Base-by-base conservation (phyloP, 1,140 invertebrate genomes). In the Eriocheir sinensis region DNA sequence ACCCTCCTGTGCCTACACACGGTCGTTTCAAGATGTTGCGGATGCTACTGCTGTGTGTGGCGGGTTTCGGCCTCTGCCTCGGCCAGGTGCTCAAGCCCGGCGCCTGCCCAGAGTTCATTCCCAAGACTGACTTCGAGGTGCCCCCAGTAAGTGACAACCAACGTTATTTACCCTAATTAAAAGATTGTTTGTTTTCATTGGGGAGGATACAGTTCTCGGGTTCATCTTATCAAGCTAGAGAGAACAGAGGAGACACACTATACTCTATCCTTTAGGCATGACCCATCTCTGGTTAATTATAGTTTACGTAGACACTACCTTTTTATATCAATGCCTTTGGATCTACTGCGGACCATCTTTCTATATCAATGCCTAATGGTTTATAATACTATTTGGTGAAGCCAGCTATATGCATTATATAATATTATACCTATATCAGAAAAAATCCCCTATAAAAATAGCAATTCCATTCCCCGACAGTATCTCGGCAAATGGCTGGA, bases 401-500 rank as follows among this genome's bases (percentile, higher is more conserved):
- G 44, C 15, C n/a, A n/a, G n/a, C n/a, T n/a, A n/a, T n/a, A n/a
- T n/a, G n/a, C n/a, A n/a, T n/a, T n/a, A n/a, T n/a, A n/a, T n/a
- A n/a, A n/a, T n/a, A n/a, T n/a, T n/a, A n/a, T n/a, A n/a, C n/a
- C n/a, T n/a, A n/a, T n/a, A n/a, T n/a, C n/a, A n/a, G n/a, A n/a
- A n/a, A n/a, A n/a, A n/a, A n/a, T n/a, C n/a, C n/a, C n/a, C n/a
- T n/a, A n/a, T n/a, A n/a, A n/a, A n/a, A n/a, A n/a, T n/a, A n/a
- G n/a, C n/a, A 60, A 9, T 36, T n/a, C n/a, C 30, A 21, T n/a
- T 9, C n/a, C 15, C 32, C 41, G 53, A 0, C 40, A 93, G 92
- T 93, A 93, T 34, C 0, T 93, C 17, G 92, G 92, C 0, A 93
- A 93, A 36, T 93, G 92, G 92, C 34, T 34, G 44, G 92, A 93